Base-by-base conservation (phyloP, 2,888 invertebrate species). In the Serrognathus titanus region DNA sequence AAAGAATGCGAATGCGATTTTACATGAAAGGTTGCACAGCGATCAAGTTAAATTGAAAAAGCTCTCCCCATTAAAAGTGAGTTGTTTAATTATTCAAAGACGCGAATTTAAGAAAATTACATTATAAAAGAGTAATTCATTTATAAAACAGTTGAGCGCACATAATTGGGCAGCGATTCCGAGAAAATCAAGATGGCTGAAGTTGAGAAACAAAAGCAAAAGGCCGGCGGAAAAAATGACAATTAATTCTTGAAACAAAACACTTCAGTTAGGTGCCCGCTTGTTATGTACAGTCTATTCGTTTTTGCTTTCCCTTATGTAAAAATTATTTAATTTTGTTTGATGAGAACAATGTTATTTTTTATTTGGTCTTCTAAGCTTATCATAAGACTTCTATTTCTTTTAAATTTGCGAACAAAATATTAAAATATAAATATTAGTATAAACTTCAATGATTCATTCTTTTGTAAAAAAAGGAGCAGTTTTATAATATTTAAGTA, bases 181-280 rank as follows among this genome's bases (percentile, higher is more conserved):
- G 65, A 66, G 71, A 73, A 75, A 75, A 75, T 74, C 75, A 75
- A 75, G 75, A 75, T 74, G 75, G 73, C 73, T 70, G 69, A 73
- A 43, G 43, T 43, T 16, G 43, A 43, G 43, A 43, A 43, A 43
- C 43, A 43, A 43, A 43, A 20, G 16, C 16, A 43, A 43, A 20
- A 43, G 43, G 43, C 20, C 43, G 43, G 43, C 13, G 43, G 12
- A 11, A 43, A 73, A 71, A 72, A 70, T 69, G 71, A 74, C 72
- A 74, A 75, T 75, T 75, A 75, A 75, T 75, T 73, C 72, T 69
- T 69, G 70, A 74, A 74, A 74, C 72, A 73, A 74, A 74, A 71
- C 73, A 70, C 70, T 69, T 67, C 65, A 67, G 70, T 70, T 65
- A 68, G 63, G 59, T 43, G 20, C 43, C 3, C 16, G 12, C 43